Conservation (phyloP, 2,888 invertebrate genomes). For the Ctenicera cuprea region DNA sequence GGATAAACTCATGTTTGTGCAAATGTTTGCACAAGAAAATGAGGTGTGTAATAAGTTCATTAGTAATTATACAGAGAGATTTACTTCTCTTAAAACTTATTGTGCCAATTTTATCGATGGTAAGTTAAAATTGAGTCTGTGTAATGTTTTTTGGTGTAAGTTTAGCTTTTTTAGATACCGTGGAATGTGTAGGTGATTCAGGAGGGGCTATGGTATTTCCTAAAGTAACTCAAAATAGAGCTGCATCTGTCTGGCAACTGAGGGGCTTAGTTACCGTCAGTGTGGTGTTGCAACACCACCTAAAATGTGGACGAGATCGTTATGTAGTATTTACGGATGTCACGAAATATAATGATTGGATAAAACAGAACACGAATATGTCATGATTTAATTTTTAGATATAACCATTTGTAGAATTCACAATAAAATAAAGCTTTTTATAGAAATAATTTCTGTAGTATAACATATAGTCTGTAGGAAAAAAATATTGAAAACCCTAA, state of each 20-base stretch:
- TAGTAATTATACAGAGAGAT: slow-evolving; percentile 77
- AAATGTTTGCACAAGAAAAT: slow-evolving; percentile 72
- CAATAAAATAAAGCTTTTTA: too few relatives aligned
- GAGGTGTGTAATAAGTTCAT: slow-evolving; percentile 77
- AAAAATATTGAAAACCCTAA: too few relatives aligned
- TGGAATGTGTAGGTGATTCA: slow-evolving; percentile 43
- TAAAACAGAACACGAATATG: slow-evolving; percentile 58
- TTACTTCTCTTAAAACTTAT: slow-evolving; percentile 69
- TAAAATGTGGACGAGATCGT: slow-evolving; percentile 76
- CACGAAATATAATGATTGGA: slow-evolving; percentile 76
- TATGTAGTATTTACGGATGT: slow-evolving; percentile 79
- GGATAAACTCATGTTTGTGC: slow-evolving; percentile 37
- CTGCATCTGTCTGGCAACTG: slow-evolving; percentile 65
- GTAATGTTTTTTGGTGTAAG: not conserved
- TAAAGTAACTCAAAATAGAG: slow-evolving; percentile 58
- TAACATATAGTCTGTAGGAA: too few relatives aligned
- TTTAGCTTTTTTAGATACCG: slow-evolving; percentile 40
- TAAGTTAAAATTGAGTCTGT: slow-evolving; percentile 24
- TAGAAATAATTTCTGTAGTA: too few relatives aligned
- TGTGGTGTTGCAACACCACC: slow-evolving; percentile 76
- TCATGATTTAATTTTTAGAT: too few relatives aligned
- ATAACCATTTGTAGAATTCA: too few relatives aligned
- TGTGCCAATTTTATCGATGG: slow-evolving; percentile 42
- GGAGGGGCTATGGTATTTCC: slow-evolving; percentile 44
- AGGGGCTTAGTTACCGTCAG: slow-evolving; percentile 77